Base-by-base conservation (phyloP, 2,888 invertebrate species). In the Ennomos quercinarius region DNA sequence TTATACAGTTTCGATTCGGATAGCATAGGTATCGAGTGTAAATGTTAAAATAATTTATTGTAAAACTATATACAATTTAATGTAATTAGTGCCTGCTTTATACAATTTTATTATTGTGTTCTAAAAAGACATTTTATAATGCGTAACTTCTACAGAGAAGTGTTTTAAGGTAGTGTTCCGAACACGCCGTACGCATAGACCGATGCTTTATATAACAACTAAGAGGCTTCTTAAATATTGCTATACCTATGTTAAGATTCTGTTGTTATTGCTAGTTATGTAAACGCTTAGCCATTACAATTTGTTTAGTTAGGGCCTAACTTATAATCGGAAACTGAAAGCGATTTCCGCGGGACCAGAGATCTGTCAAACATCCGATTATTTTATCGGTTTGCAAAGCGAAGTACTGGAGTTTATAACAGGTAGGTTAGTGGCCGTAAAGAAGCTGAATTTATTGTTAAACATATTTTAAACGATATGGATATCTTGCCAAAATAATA, bases 41-140 rank as follows among this genome's bases (percentile, higher is more conserved):
- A 86, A 87, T 64, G 86, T 87, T 87, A 87, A 87, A 86, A 87
- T 91, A 90, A 91, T 90, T 91, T 91, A 91, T 91, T 91, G 82
- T 90, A 88, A 84, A 87, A 85, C 82, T 78, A 85, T 87, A 86
- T 89, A 90, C 84, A 86, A 77, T 76, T 77, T 86, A 87, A 27
- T 89, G 87, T 87, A 78, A 81, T 89, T 91, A 91, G 92, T 91
- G 91, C 92, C 92, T 92, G 91, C 91, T 91, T 91, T 80, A 86
- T 82, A 86, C 86, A 80, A 84, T 83, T 71, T 49, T 74, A 86
- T 82, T 65, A 76, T 79, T 83, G 79, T 83, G 81, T 85, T 87
- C 81, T 83, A 83, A 79, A 87, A 91, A 91, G 90, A 92, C 89
- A 91, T 89, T 87, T 27, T 89, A 57, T 40, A 59, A 89, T 87